A percentile compares a stretch with the other conserved stretches of the same genome.
Evolutionary conservation across 1,140 invertebrate species (phyloP).

Genomic region (Pentalonia nigronervosa): DNA sequence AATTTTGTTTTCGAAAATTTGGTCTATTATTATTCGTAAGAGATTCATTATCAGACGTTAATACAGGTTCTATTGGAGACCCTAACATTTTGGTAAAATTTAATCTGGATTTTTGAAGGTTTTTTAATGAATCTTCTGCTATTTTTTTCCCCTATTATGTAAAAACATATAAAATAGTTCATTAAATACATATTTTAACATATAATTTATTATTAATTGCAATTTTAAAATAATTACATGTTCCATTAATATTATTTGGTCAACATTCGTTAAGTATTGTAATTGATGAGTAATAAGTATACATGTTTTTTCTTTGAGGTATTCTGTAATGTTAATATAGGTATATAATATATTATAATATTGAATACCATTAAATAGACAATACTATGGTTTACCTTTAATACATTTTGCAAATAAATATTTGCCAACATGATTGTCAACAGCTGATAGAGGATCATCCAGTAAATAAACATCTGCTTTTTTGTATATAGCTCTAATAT

Average conservation of each 20-base stretch:
- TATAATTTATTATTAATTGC: neutral
- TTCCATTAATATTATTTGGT: constrained; percentile 82
- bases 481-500: constrained; percentile 60
- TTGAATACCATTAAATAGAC: neutral
- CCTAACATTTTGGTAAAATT: constrained; percentile 68
- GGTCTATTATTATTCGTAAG: neutral
- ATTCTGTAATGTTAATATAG: constrained; percentile 62
- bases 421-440: constrained; percentile 83
- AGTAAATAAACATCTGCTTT: constrained; percentile 81
- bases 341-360: neutral
- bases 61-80: constrained; percentile 61
- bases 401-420: constrained; percentile 81
- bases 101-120: constrained; percentile 66
- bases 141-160: constrained; percentile 68
- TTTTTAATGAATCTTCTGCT: constrained; percentile 68
- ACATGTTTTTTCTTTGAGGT: constrained; percentile 71
- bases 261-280: constrained; percentile 77
- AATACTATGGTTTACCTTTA: constrained; percentile 61
- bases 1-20: neutral
- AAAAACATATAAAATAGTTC: neutral
- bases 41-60: neutral
- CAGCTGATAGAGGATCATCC: constrained; percentile 83
- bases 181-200: neutral
- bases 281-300: constrained; percentile 86
- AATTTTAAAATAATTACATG: constrained; percentile 66